Conservation (phyloP, 1,140 invertebrate genomes). For the Lepidotrigona ventralis region DNA sequence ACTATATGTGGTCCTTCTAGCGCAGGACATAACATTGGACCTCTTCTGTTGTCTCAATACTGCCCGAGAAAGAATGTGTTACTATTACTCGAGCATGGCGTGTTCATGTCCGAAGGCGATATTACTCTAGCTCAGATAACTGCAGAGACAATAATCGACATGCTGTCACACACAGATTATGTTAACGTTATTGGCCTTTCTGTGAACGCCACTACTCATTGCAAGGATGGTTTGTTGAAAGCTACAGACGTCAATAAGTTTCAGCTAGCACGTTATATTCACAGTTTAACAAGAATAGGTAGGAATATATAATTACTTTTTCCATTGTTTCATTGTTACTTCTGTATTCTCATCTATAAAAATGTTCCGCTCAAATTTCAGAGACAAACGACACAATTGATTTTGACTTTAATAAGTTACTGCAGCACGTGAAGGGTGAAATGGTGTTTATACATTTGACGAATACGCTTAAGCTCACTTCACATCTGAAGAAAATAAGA, state of each 20-base stretch:
- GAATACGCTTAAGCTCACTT: conserved; percentile 67
- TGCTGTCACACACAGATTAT: conserved; percentile 75
- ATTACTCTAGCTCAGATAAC: conserved; percentile 74
- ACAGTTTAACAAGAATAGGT: conserved; percentile 70
- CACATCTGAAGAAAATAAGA: conserved; percentile 65
- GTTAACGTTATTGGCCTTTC: conserved; percentile 73
- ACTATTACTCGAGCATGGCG: conserved; percentile 73
- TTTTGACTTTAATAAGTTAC: conserved; percentile 68
- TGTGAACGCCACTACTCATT: conserved; percentile 63
- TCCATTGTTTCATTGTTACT: not conserved
- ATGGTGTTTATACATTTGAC: conserved; percentile 75
- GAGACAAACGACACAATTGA: conserved; percentile 70
- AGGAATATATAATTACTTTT: not conserved
- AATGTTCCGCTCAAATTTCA: conserved; percentile 42
- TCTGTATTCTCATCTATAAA: conserved; percentile 5
- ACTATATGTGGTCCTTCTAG: conserved; percentile 76
- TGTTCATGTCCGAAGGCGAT: conserved; percentile 76
- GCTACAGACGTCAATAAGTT: conserved; percentile 78
- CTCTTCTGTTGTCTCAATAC: conserved; percentile 75
- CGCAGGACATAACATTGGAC: conserved; percentile 74
- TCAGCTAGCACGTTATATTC: conserved; percentile 72
- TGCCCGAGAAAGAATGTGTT: conserved; percentile 75
- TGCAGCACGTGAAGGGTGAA: conserved; percentile 68
- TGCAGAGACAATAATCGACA: conserved; percentile 76
- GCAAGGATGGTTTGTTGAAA: conserved; percentile 71